Evolutionary conservation across 2,888 invertebrate species (phyloP), one percentile per base, ranked within the genome.

Genomic region (Lordiphosa andalusiaca): DNA sequence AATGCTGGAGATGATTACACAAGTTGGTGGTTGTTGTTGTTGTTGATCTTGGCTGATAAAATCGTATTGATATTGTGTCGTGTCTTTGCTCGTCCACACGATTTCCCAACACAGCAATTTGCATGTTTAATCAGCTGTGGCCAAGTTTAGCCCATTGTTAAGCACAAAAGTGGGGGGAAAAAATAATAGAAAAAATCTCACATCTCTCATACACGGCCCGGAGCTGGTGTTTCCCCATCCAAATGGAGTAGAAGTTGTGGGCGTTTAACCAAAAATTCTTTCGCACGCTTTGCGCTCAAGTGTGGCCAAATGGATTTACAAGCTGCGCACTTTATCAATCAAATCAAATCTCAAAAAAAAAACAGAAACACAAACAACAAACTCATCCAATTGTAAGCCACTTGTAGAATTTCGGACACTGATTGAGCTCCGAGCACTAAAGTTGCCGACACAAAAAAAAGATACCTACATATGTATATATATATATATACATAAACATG

Each of bases 101-200:
- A 81, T 76, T 84, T 81, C 58, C 66, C 63, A 70, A 66, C 44
- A 53, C 16, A 10, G 44, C 71, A 70, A 69, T 69, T 69, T 69
- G 82, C 77, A 85, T 85, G 68, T 80, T 85, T 80, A 85, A 80
- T 71, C 82, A 84, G 68, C 74, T 72, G 77, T 64, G 63, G 59
- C 66, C 69, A 63, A 56, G 47, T 63, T 63, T 63, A 63, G 50
- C 38, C 62, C 75, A 83, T 76, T 76, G 76, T 77, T 71, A 41
- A 48, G 36, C 59, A 58, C 59, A 71, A 67, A 44, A 64, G n/a
- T n/a, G 35, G 51, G 47, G 55, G 51, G 47, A 53, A 42, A 57
- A 38, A 36, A 37, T 46, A 21, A 46, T 46, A 40, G 35, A 10
- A 12, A 56, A 65, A 56, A 48, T 25, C 25, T 39, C 62, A 66